Percentiles rank a stretch among this genome's conserved stretches.
Evolutionary conservation across 1,140 invertebrate genomes (phyloP).

Genomic region (Pteromalus puparum): DNA sequence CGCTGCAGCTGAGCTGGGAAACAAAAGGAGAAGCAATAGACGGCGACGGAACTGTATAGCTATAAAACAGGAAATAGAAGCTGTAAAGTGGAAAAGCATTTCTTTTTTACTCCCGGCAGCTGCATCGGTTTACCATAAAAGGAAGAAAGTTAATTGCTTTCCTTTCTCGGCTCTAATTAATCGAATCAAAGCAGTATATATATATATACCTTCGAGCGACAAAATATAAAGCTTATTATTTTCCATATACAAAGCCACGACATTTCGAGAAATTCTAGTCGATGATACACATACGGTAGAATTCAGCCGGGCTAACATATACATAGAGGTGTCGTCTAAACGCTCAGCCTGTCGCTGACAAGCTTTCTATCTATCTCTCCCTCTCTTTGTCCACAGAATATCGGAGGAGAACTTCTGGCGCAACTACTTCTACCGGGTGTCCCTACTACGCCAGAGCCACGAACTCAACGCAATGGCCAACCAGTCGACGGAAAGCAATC

Average conservation of each 20-base stretch:
- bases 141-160: neutral
- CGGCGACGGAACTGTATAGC: neutral
- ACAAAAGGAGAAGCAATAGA: neutral
- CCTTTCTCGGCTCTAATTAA: neutral
- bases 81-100: neutral
- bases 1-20: neutral
- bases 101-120: neutral
- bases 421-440: slow-evolving; percentile 99
- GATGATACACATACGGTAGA: too few relatives aligned
- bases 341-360: neutral
- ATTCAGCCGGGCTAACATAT: too few relatives aligned
- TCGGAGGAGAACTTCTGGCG: slow-evolving; percentile 99
- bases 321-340: too few relatives aligned
- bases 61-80: neutral
- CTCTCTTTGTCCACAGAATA: slow-evolving; percentile 81
- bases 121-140: neutral
- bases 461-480: slow-evolving; percentile 85
- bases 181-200: neutral
- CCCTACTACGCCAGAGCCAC: slow-evolving; percentile 96
- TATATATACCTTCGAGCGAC: too few relatives aligned
- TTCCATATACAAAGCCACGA: too few relatives aligned
- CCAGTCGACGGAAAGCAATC: slow-evolving; percentile 69
- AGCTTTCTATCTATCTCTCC: too few relatives aligned
- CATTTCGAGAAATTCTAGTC: too few relatives aligned
- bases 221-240: too few relatives aligned